Percentiles rank a stretch among this genome's conserved stretches.
Evolutionary conservation across 2,797 vertebrate genomes (phyloP).

Genomic region (Apodemus agrarius): DNA sequence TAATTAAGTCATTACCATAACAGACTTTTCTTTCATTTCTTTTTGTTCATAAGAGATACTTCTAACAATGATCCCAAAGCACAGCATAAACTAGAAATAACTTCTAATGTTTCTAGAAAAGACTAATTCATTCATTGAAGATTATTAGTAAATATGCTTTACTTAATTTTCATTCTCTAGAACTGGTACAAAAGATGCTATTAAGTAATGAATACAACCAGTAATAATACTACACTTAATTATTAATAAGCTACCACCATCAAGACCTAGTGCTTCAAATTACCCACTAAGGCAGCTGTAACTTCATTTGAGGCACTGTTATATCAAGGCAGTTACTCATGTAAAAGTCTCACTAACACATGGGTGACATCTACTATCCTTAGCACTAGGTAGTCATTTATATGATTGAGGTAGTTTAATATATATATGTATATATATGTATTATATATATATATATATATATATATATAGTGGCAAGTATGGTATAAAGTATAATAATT

Average conservation of each 20-base stretch:
- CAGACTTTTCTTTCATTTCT: neutral
- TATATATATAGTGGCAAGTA: constrained; percentile 64
- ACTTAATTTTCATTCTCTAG: constrained; percentile 3
- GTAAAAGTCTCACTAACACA: constrained; percentile 63
- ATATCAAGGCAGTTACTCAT: constrained; percentile 58
- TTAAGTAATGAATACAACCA: neutral
- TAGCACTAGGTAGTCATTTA: constrained; percentile 63
- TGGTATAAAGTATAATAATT: constrained; percentile 69
- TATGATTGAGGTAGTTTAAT: constrained; percentile 68
- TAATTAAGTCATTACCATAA: neutral
- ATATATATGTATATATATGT: neutral
- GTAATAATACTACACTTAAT: constrained; percentile 8
- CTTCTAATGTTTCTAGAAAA: constrained; percentile 47
- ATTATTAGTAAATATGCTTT: constrained; percentile 44
- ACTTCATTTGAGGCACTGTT: constrained; percentile 19
- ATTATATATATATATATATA: no score
- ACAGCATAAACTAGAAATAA: constrained; percentile 37
- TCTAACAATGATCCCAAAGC: constrained; percentile 50
- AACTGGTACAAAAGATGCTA: neutral
- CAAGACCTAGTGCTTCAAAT: constrained; percentile 26
- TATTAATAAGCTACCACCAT: neutral
- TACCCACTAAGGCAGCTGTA: neutral
- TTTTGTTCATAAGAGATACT: constrained; percentile 18
- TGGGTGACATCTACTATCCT: constrained; percentile 52
- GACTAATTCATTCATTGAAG: neutral